Base-by-base conservation (phyloP, 2,888 invertebrate genomes). In the Gastracanthus pulcherrimus region DNA sequence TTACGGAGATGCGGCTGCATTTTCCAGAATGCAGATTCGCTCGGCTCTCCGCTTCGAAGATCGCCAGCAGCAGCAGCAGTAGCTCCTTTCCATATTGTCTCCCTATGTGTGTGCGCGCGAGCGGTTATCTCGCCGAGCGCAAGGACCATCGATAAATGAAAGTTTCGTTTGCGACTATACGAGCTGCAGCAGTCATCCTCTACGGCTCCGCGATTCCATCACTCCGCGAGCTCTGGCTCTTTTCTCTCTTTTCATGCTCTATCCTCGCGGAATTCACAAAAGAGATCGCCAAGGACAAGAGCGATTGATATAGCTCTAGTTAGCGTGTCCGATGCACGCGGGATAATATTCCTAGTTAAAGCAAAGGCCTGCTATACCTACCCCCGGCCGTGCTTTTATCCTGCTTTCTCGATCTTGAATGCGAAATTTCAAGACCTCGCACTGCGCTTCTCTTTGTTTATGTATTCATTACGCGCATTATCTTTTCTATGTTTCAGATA, bases 21-120 rank as follows among this genome's bases (percentile, higher is more conserved):
- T 76, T 81, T 81, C 76, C 71, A 81, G 76, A 76, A 81, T 81
- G 76, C 64, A 76, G 81, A 81, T 81, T 77, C 26, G 29, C 38
- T 51, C 62, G 41, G 1, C n/a, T n/a, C n/a, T n/a, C n/a, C n/a
- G n/a, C n/a, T n/a, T n/a, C n/a, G n/a, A n/a, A n/a, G n/a, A n/a
- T n/a, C n/a, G n/a, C n/a, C n/a, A n/a, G n/a, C n/a, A n/a, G n/a
- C n/a, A n/a, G n/a, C n/a, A n/a, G 58, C 13, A 26, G 60, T 9
- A 11, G 36, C 71, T 81, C 58, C 45, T 81, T 81, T 81, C 76
- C 76, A 81, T 81, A 76, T 69, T 71, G 70, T 58, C 19, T 16
- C 23, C 26, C n/a, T n/a, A n/a, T n/a, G n/a, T n/a, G n/a, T n/a
- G n/a, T n/a, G n/a, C 55, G 60, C 19, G 45, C 34, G 26, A 48